Conservation (phyloP, 92 coral and sea anemone species). For the Epizoanthus rinbou region DNA sequence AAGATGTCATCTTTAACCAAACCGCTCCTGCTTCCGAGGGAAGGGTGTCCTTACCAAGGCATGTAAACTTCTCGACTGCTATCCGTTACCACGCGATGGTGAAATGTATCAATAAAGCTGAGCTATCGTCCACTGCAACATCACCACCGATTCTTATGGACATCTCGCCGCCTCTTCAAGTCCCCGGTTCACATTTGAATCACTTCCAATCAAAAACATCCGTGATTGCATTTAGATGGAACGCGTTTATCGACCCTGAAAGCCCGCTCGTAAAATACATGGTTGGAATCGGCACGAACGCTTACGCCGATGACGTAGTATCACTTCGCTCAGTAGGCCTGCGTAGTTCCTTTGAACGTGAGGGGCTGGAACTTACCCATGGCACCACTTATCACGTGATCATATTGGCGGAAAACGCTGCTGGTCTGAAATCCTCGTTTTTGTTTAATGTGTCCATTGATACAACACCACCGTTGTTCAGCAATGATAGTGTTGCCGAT, state of each 20-base stretch:
- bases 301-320: slow-evolving; percentile 57
- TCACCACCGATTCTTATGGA: slow-evolving; percentile 61
- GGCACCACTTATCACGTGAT: slow-evolving; percentile 65
- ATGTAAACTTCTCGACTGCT: slow-evolving; percentile 41
- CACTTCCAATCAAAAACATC: slow-evolving; percentile 60
- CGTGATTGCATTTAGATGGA: slow-evolving; percentile 67
- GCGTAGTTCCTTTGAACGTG: slow-evolving; percentile 48
- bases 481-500: slow-evolving; percentile 67
- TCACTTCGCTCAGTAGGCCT: slow-evolving; percentile 56
- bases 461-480: slow-evolving; percentile 67
- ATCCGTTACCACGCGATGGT: slow-evolving; percentile 49
- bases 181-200: slow-evolving; percentile 44
- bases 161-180: slow-evolving; percentile 63
- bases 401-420: slow-evolving; percentile 71
- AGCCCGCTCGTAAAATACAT: slow-evolving; percentile 61
- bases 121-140: slow-evolving; percentile 50
- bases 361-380: slow-evolving; percentile 59
- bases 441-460: slow-evolving; percentile 58
- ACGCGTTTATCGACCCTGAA: slow-evolving; percentile 70
- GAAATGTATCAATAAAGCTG: slow-evolving; percentile 72
- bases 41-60: slow-evolving; percentile 24
- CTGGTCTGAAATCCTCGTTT: slow-evolving; percentile 60
- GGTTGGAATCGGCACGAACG: slow-evolving; percentile 71
- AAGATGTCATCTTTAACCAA: slow-evolving; percentile 8
- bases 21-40: slow-evolving; percentile 36